phyloP scores from a whole-genome alignment of 1,140 invertebrate species.

The Drosophila pectinifera region DNA sequence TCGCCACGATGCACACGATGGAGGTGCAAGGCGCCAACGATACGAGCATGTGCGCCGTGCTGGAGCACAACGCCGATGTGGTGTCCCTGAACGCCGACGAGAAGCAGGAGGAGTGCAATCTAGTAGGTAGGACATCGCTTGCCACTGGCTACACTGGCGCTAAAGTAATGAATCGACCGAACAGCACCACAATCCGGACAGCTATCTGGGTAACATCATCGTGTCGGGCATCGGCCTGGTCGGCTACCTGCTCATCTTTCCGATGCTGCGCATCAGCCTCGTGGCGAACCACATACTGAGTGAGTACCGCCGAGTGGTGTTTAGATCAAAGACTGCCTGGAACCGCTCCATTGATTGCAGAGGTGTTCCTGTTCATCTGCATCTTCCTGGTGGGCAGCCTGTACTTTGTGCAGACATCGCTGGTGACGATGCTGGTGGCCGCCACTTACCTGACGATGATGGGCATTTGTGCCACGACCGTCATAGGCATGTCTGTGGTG shows the following conservation, averaged over 20 bases:
- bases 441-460: constrained; percentile 85
- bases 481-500: constrained; percentile 87
- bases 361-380: constrained; percentile 56
- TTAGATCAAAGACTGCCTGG: no score
- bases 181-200: constrained; percentile 44
- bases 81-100: neutral
- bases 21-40: constrained; percentile 85
- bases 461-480: constrained; percentile 85
- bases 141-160: constrained; percentile 20
- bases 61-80: constrained; percentile 35
- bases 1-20: constrained; percentile 85
- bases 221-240: constrained; percentile 52
- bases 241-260: constrained; percentile 61
- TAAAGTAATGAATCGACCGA: constrained; percentile 60
- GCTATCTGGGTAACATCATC: constrained; percentile 61
- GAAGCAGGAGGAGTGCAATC: constrained; percentile 50
- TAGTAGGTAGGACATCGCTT: constrained; percentile 67
- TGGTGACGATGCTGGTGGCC: constrained; percentile 32
- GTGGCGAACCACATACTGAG: constrained; percentile 60
- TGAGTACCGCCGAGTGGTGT: constrained; percentile 22
- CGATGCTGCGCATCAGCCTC: constrained; percentile 41
- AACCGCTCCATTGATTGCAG: constrained; percentile 10
- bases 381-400: constrained; percentile 58
- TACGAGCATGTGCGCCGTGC: constrained; percentile 84
- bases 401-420: constrained; percentile 41